These are phyloP conservation scores for Lineus longissimus DNA, from an alignment of 1,140 invertebrate genomes.

Conservation along the genomic window DNA sequence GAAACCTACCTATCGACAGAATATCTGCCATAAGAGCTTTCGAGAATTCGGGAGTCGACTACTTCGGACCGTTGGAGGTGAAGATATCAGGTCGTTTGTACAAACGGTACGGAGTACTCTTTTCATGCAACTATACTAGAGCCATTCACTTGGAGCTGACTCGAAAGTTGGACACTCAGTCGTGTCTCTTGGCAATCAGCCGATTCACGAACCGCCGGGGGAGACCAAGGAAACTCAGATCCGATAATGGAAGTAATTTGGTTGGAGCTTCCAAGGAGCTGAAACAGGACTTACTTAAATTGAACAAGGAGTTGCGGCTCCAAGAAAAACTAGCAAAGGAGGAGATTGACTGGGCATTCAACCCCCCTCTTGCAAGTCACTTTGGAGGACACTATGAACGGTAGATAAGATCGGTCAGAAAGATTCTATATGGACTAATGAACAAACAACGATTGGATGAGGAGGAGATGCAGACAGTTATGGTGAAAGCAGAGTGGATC, in stretches of 20 bases:
- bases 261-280: not conserved
- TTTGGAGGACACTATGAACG: not conserved
- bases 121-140: slow-evolving; percentile 6
- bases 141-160: not conserved
- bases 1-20: not conserved
- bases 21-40: not conserved
- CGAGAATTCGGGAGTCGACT: slow-evolving; percentile 2
- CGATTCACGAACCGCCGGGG: not conserved
- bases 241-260: not conserved
- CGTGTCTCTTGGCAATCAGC: not conserved
- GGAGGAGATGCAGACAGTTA: not conserved
- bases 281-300: not conserved
- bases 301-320: not conserved
- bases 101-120: not conserved
- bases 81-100: not conserved
- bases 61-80: not conserved
- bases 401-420: not conserved
- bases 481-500: not conserved
- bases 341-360: not conserved
- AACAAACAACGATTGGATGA: not conserved
- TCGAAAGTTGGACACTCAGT: slow-evolving; percentile 2
- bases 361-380: not conserved
- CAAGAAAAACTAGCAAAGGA: not conserved
- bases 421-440: slow-evolving; percentile 6
- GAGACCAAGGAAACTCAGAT: not conserved